Evolutionary conservation across 2,797 vertebrate species (phyloP), one percentile per base, ranked within the genome.

Genomic region (Leptodactylus fallax): DNA sequence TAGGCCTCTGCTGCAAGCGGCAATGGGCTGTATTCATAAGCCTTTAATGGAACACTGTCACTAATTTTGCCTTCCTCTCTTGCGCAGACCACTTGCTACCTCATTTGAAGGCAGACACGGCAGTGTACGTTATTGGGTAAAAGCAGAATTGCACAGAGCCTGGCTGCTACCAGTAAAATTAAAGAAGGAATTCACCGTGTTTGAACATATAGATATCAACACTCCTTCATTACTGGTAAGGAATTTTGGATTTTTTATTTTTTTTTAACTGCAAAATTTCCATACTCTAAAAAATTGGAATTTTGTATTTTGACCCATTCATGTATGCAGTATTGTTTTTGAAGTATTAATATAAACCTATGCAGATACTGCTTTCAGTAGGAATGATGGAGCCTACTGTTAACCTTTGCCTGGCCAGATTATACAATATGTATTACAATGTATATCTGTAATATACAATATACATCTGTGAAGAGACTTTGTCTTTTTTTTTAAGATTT

Each of bases 151-250:
- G 92, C 97, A 98, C 95, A 97, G 98, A 92, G 97, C 97, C 76
- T 99, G 98, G 98, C 92, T 99, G 94, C 96, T 98, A 91, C 97
- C 98, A 88, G 96, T 98, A 94, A 97, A 96, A 95, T 96, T 95
- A 92, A 99, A 98, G 97, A 99, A 99, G 94, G 98, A 99, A 97
- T 99, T 99, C 95, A 97, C 97, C 90, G 98, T 99, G 94, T 99
- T 99, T 91, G 98, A 99, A 89, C 98, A 99, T 96, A 99, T 99
- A 93, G 98, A 99, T 96, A 98, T 99, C 96, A 99, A 99, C 97
- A 98, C 97, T 93, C 97, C 98, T 88, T 96, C 96, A 87, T 96
- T 99, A 96, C 96, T 98, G 97, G 98, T 99, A 94, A 96, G 96
- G 92, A 67, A 80, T 76, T 25, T 56, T 81, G 27, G 19, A 58